A percentile compares a stretch with the other conserved stretches of the same genome.
phyloP scores from a whole-genome alignment of 2,113 vertebrate species.

The Pelmatolapia mariae region DNA sequence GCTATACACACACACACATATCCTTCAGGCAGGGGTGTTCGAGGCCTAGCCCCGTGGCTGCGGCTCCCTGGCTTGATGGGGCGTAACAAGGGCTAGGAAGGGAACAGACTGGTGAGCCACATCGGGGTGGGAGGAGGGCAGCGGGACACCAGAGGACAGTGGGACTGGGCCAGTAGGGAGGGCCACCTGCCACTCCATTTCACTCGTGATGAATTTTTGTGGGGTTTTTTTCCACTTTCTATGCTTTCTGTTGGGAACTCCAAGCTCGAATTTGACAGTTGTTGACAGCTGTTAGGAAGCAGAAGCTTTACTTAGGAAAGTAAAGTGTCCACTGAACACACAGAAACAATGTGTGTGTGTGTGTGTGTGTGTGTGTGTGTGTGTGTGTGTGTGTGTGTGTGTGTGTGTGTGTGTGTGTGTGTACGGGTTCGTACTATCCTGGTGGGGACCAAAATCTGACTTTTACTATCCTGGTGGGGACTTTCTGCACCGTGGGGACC shows the following conservation, averaged over 20 bases:
- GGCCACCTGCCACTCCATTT: slow-evolving; percentile 35
- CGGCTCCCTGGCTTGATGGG: neutral
- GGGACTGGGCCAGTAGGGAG: slow-evolving; percentile 1
- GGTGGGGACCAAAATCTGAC: too few relatives aligned
- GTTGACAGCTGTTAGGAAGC: neutral
- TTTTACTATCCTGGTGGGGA: too few relatives aligned
- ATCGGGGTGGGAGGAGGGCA: neutral
- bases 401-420: too few relatives aligned
- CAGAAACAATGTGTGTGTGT: neutral
- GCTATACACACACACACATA: neutral
- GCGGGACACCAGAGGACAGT: slow-evolving; percentile 26
- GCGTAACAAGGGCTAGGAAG: neutral
- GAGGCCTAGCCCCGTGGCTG: neutral
- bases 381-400: too few relatives aligned
- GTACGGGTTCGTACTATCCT: too few relatives aligned
- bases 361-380: too few relatives aligned
- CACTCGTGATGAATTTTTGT: slow-evolving; percentile 22
- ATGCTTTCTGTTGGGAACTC: neutral
- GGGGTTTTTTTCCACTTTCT: neutral
- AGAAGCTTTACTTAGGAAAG: neutral
- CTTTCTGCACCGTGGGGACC: too few relatives aligned
- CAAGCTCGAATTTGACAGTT: neutral
- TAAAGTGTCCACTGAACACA: neutral
- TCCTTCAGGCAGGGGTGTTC: slow-evolving; percentile 4
- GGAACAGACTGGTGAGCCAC: neutral